phyloP scores from a whole-genome alignment of 2,797 vertebrate species.

The Todus mexicanus region DNA sequence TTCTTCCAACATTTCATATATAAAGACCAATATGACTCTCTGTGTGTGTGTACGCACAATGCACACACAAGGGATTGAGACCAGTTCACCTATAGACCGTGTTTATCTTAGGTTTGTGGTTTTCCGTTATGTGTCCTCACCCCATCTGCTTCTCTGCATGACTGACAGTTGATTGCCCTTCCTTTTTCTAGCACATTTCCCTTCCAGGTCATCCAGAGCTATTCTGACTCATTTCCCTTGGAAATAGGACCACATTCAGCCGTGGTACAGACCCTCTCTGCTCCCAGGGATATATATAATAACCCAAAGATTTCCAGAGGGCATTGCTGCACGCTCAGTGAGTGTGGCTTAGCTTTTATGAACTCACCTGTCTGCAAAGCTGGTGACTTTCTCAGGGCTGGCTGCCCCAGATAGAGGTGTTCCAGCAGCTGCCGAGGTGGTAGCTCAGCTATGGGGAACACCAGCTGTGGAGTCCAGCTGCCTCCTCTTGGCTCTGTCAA shows the following conservation, averaged over 20 bases:
- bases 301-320: background rate
- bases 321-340: background rate
- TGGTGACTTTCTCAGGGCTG: background rate
- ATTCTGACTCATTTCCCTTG: background rate
- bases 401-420: background rate
- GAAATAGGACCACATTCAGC: background rate
- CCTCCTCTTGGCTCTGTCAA: background rate
- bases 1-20: background rate
- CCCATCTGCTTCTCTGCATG: background rate
- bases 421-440: background rate
- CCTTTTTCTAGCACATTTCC: background rate
- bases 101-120: background rate
- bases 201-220: background rate
- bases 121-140: background rate
- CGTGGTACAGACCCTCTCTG: background rate
- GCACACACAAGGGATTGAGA: background rate
- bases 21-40: background rate
- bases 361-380: background rate
- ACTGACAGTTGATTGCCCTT: background rate
- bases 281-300: background rate
- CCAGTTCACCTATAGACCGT: background rate
- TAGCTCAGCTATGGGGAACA: background rate
- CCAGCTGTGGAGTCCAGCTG: background rate
- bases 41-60: background rate
- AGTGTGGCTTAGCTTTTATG: rapidly evolving